Percentiles rank a stretch among this genome's conserved stretches.
These are phyloP conservation scores for Festucalex cinctus DNA, from an alignment of 2,113 vertebrate genomes.

Conservation along the genomic window DNA sequence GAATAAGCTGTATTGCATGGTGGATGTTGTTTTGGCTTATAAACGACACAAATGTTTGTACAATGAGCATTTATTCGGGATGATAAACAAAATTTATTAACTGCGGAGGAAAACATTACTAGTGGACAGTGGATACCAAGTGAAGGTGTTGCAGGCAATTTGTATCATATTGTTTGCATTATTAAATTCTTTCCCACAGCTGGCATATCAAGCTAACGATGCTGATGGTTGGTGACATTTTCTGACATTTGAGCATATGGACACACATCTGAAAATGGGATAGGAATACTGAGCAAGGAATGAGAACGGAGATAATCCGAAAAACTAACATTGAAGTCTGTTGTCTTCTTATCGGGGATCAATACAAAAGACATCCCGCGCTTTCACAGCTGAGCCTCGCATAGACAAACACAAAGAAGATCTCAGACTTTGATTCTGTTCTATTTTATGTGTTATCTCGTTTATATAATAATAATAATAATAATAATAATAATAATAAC, in stretches of 20 bases:
- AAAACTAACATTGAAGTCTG: not conserved
- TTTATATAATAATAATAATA: not conserved
- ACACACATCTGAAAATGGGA: not conserved
- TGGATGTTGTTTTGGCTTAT: not conserved
- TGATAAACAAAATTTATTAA: not conserved
- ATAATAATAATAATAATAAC: too few relatives aligned
- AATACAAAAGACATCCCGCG: not conserved
- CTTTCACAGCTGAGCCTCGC: not conserved
- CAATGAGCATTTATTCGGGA: not conserved
- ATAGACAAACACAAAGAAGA: not conserved
- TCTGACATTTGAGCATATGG: conserved; percentile 1
- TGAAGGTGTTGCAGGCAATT: not conserved
- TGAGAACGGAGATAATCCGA: not conserved
- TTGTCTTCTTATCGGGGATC: not conserved
- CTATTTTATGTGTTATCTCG: not conserved
- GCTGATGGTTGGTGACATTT: not conserved
- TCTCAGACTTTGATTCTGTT: not conserved
- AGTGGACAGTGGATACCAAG: not conserved
- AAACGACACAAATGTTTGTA: not conserved
- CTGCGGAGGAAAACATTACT: not conserved
- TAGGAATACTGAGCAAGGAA: not conserved
- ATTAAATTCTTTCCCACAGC: not conserved
- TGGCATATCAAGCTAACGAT: not conserved
- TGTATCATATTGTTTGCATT: not conserved
- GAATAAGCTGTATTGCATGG: not conserved